Percentiles rank a stretch among this genome's conserved stretches.
phyloP scores from a whole-genome alignment of 2,797 vertebrate genomes.

The Lepilemur ruficaudatus region DNA sequence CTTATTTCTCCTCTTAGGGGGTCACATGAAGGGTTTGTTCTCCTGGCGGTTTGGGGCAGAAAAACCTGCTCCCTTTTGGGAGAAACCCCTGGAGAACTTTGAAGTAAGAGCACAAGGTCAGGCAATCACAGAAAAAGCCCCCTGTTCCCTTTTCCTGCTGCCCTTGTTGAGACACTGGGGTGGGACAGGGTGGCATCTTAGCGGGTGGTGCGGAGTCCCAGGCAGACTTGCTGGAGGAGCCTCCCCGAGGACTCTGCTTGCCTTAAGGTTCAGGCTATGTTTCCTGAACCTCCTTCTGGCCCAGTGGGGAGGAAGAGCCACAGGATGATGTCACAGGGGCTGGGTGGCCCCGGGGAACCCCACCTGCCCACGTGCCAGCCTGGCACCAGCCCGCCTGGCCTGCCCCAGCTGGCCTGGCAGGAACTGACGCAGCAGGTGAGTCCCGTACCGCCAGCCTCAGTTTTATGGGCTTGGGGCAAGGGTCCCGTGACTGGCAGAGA shows the following conservation, averaged over 20 bases:
- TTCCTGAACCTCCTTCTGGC: background rate
- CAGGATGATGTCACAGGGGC: background rate
- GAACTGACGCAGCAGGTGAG: background rate
- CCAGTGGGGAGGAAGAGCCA: background rate
- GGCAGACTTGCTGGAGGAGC: background rate
- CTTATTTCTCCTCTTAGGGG: background rate
- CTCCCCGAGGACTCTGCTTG: background rate
- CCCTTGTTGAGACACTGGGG: background rate
- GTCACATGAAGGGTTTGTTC: background rate
- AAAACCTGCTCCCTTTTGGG: background rate
- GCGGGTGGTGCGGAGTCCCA: background rate
- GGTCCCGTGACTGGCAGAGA: background rate
- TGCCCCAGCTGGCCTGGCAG: background rate
- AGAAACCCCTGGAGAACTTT: background rate
- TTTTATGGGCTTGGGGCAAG: background rate
- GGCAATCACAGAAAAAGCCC: background rate
- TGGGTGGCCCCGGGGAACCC: background rate
- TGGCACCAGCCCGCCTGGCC: background rate
- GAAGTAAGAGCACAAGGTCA: background rate
- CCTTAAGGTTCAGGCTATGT: rapidly evolving
- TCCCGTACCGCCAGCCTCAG: background rate
- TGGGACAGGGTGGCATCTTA: background rate
- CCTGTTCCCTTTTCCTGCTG: no score
- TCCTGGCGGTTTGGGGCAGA: background rate
- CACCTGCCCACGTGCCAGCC: background rate